A percentile compares a stretch with the other conserved stretches of the same genome.
Conservation (phyloP, 1,140 invertebrate genomes). For the Prorops nasuta region DNA sequence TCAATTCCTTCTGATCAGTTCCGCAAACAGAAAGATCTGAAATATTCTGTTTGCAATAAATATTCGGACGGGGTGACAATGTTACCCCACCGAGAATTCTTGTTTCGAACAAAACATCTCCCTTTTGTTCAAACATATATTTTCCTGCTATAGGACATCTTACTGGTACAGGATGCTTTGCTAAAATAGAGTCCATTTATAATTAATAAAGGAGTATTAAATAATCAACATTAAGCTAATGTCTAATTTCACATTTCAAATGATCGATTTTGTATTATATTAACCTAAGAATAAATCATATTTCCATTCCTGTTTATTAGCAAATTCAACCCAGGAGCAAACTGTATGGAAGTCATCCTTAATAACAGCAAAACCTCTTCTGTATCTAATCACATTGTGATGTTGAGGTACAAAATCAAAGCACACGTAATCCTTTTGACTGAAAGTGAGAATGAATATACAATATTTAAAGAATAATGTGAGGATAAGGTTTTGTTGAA, state of each 20-base stretch:
- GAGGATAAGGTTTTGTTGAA: constrained; percentile 4
- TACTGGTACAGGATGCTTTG: constrained; percentile 88
- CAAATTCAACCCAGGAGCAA: constrained; percentile 91
- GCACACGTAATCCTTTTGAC: constrained; percentile 96
- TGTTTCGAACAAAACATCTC: constrained; percentile 86
- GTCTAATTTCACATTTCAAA: constrained; percentile 3
- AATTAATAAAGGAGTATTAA: constrained; percentile 20
- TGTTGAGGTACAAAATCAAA: constrained; percentile 95
- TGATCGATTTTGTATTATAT: constrained; percentile 13
- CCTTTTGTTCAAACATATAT: constrained; percentile 88
- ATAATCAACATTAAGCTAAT: not conserved
- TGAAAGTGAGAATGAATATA: constrained; percentile 51
- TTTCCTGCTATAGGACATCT: constrained; percentile 95
- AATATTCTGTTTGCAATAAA: constrained; percentile 90
- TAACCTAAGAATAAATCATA: constrained; percentile 81
- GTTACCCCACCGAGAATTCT: constrained; percentile 93
- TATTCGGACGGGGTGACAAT: constrained; percentile 84
- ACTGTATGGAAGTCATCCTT: constrained; percentile 88
- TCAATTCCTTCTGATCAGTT: constrained; percentile 89
- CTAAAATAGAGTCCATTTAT: too few species aligned
- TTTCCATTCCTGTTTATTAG: constrained; percentile 80
- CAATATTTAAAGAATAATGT: not conserved
- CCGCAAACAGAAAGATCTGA: constrained; percentile 94
- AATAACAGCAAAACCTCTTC: constrained; percentile 86
- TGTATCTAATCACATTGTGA: constrained; percentile 92